Percentiles rank a stretch among this genome's conserved stretches.
phyloP scores from a whole-genome alignment of 2,113 vertebrate species.

The Ptilonorhynchus violaceus region DNA sequence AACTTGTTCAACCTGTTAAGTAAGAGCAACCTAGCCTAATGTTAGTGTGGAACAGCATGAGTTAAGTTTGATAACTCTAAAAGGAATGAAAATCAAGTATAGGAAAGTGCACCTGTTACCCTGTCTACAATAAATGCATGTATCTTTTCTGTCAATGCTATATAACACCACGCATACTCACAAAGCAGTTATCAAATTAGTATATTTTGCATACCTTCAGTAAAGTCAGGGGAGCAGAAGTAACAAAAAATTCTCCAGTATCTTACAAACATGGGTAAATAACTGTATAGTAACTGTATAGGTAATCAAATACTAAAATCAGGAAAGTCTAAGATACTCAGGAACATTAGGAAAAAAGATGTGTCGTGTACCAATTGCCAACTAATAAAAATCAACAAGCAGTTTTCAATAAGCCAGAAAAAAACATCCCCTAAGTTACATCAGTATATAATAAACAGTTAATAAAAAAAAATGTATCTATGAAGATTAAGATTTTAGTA shows the following conservation, averaged over 20 bases:
- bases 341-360: background rate
- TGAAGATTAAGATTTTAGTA: background rate
- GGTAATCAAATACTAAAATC: background rate
- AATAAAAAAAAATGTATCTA: background rate
- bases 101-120: background rate
- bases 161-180: accelerated
- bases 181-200: background rate
- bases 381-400: background rate
- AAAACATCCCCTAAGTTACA: background rate
- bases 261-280: background rate
- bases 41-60: background rate
- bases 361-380: background rate
- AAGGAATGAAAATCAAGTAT: background rate
- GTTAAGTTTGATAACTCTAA: background rate
- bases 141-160: background rate
- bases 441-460: background rate
- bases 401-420: background rate
- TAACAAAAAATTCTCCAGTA: background rate
- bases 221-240: background rate
- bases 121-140: background rate
- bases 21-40: background rate
- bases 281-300: background rate
- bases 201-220: background rate
- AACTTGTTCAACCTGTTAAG: background rate
- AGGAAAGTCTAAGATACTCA: background rate